These are phyloP conservation scores for Tipula confusa DNA, from an alignment of 2,888 invertebrate species.

Conservation along the genomic window DNA sequence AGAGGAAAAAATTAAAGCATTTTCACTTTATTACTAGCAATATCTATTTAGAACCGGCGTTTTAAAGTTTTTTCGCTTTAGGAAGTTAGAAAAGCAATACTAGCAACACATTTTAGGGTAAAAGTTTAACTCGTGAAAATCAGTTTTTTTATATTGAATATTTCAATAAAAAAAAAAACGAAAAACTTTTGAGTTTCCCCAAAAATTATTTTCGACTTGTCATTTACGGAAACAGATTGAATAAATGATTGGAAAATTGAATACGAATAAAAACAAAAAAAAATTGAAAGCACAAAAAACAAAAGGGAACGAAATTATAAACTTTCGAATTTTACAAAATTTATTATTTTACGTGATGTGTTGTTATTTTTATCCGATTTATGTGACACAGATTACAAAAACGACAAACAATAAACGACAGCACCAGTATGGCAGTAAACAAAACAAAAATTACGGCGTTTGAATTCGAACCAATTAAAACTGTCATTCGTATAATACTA, in stretches of 20 bases:
- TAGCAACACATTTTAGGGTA: background rate
- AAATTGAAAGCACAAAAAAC: background rate
- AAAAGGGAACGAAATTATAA: background rate
- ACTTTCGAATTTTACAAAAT: background rate
- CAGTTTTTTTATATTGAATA: background rate
- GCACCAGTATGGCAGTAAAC: background rate
- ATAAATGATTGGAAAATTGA: conserved; percentile 25
- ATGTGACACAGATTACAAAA: background rate
- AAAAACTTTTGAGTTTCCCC: background rate
- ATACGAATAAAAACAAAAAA: background rate
- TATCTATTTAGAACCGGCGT: background rate
- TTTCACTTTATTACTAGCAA: background rate
- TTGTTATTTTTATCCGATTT: background rate
- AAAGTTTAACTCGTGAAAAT: background rate
- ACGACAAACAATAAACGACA: too few relatives aligned
- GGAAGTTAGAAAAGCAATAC: background rate
- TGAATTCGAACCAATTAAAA: background rate
- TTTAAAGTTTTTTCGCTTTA: background rate
- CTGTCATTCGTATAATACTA: background rate
- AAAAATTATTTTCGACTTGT: background rate
- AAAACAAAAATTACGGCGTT: background rate
- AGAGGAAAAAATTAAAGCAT: background rate
- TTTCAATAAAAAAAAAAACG: background rate
- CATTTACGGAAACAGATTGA: conserved; percentile 25
- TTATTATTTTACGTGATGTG: background rate